Evolutionary conservation across 2,797 vertebrate species (phyloP).

Genomic region (Brachymystax lenok): DNA sequence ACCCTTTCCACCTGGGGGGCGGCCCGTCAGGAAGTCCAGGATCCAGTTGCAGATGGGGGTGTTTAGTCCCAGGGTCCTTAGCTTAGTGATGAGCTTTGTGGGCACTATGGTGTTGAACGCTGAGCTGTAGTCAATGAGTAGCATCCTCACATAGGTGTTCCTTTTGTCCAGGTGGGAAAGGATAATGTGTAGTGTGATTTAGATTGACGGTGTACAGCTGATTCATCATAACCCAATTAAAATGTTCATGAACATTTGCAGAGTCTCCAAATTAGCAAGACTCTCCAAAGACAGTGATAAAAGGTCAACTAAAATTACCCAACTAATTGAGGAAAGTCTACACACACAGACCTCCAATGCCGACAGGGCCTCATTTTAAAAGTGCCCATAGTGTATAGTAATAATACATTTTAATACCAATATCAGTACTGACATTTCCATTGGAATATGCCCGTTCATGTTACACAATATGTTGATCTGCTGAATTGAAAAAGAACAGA

Average conservation of each 20-base stretch:
- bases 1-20: no score
- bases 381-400: neutral
- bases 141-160: no score
- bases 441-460: neutral
- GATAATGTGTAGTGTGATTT: no score
- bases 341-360: neutral
- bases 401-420: neutral
- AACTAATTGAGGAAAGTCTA: neutral
- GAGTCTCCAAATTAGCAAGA: neutral
- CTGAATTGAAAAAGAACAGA: neutral
- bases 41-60: no score
- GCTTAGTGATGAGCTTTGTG: no score
- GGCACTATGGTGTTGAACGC: no score
- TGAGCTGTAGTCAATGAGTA: no score
- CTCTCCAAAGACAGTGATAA: neutral
- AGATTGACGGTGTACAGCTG: no score
- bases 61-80: no score
- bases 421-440: constrained; percentile 3
- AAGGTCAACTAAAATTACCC: neutral
- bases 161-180: no score
- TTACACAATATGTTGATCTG: neutral
- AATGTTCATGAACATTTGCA: neutral
- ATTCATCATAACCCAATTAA: no score
- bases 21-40: no score
- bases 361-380: neutral